Evolutionary conservation across 1,140 invertebrate genomes (phyloP).

Genomic region (Drosophila burlai): DNA sequence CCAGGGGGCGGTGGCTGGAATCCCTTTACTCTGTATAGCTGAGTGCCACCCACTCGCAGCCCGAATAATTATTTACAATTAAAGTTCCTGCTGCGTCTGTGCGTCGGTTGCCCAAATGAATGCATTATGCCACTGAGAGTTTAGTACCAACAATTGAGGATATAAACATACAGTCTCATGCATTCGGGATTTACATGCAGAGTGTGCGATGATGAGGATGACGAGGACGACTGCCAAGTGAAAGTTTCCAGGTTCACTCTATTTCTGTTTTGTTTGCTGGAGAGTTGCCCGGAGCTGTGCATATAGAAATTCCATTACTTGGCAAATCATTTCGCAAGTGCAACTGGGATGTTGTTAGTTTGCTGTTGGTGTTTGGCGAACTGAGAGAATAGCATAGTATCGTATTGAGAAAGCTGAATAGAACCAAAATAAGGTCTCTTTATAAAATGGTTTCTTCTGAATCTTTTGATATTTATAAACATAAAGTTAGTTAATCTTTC

Average conservation of each 20-base stretch:
- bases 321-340: slow-evolving; percentile 33
- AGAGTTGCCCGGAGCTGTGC: slow-evolving; percentile 29
- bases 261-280: slow-evolving; percentile 12
- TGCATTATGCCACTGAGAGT: slow-evolving; percentile 48
- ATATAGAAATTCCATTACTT: slow-evolving; percentile 43
- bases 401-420: not conserved
- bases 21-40: slow-evolving; percentile 13
- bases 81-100: slow-evolving; percentile 41
- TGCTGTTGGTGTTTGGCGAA: slow-evolving; percentile 19
- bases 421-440: no score
- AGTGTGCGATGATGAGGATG: slow-evolving; percentile 4
- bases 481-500: no score
- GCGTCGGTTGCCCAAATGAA: slow-evolving; percentile 27
- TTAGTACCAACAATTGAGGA: slow-evolving; percentile 14
- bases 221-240: slow-evolving; percentile 27
- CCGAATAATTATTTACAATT: slow-evolving; percentile 68
- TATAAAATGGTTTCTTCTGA: no score
- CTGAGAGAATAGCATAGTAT: not conserved
- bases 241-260: slow-evolving; percentile 24
- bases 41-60: slow-evolving; percentile 8
- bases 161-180: not conserved
- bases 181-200: slow-evolving; percentile 13
- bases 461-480: no score
- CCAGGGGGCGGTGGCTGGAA: not conserved
- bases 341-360: slow-evolving; percentile 25